phyloP scores from a whole-genome alignment of 2,797 vertebrate species.

The Macrochelys suwanniensis region DNA sequence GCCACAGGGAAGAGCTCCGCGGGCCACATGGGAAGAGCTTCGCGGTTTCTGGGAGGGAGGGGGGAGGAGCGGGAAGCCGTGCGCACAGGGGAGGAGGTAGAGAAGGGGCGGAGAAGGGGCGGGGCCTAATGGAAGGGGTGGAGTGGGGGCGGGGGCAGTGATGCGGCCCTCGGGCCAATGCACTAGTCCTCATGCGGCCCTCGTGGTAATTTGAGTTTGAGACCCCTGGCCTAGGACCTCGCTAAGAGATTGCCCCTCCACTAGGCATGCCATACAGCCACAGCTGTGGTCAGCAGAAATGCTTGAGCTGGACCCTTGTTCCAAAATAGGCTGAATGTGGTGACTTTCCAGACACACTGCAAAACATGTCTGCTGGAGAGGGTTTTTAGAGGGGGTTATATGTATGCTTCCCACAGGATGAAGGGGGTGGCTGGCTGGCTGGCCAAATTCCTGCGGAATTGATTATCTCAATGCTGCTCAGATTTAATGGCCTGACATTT shows the following conservation, averaged over 20 bases:
- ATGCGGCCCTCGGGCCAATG: too few relatives aligned
- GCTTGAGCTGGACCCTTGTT: neutral
- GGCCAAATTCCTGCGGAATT: neutral
- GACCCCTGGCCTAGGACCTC: neutral
- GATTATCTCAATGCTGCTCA: neutral
- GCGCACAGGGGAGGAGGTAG: too few relatives aligned
- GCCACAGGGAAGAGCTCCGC: too few relatives aligned
- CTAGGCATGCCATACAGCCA: too few relatives aligned
- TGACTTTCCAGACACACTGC: neutral
- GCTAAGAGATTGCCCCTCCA: neutral
- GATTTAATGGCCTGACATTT: neutral
- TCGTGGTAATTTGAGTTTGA: too few relatives aligned
- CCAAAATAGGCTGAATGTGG: neutral
- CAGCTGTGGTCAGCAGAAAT: neutral
- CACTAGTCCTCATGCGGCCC: too few relatives aligned
- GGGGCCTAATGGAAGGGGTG: too few relatives aligned
- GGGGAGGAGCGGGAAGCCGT: too few relatives aligned
- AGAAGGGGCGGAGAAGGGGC: too few relatives aligned
- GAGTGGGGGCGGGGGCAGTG: too few relatives aligned
- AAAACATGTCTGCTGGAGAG: neutral
- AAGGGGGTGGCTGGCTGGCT: neutral
- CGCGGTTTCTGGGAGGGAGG: too few relatives aligned
- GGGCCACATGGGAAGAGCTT: too few relatives aligned
- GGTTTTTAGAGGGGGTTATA: neutral
- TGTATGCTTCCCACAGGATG: neutral